phyloP scores from a whole-genome alignment of 2,888 invertebrate species.

The Drosophila mercatorum region DNA sequence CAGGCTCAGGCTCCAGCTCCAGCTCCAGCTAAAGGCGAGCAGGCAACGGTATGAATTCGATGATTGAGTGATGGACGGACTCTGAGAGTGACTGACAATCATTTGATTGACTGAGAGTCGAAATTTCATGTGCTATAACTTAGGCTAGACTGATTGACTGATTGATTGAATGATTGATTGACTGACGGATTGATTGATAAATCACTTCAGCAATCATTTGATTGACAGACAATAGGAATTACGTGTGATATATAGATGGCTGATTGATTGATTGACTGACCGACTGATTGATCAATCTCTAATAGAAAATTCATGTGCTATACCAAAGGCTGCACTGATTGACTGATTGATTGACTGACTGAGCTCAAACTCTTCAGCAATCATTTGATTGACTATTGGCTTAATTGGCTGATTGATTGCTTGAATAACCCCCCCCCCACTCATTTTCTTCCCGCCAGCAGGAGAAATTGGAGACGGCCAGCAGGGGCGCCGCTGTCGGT shows the following conservation, averaged over 20 bases:
- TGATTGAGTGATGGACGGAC: background rate
- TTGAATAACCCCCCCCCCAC: background rate
- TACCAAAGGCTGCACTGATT: too few relatives aligned
- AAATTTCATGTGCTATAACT: too few relatives aligned
- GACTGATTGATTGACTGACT: too few relatives aligned
- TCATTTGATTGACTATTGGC: background rate
- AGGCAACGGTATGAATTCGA: background rate
- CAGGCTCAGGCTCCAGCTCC: background rate
- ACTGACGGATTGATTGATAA: too few relatives aligned
- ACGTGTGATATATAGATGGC: too few relatives aligned
- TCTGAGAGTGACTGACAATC: too few relatives aligned
- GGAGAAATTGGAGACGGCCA: constrained; percentile 15
- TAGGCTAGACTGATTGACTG: background rate
- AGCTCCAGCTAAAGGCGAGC: background rate
- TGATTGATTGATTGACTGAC: background rate
- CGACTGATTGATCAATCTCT: background rate
- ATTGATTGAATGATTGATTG: background rate
- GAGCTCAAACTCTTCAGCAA: too few relatives aligned
- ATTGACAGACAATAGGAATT: too few relatives aligned
- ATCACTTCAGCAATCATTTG: too few relatives aligned
- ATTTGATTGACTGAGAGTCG: too few relatives aligned
- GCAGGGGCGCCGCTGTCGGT: background rate
- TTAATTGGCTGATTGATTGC: background rate
- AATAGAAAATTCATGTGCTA: too few relatives aligned
- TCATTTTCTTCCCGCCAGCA: background rate